Evolutionary conservation across 1,140 invertebrate genomes (phyloP).

Genomic region (Halesus radiatus): DNA sequence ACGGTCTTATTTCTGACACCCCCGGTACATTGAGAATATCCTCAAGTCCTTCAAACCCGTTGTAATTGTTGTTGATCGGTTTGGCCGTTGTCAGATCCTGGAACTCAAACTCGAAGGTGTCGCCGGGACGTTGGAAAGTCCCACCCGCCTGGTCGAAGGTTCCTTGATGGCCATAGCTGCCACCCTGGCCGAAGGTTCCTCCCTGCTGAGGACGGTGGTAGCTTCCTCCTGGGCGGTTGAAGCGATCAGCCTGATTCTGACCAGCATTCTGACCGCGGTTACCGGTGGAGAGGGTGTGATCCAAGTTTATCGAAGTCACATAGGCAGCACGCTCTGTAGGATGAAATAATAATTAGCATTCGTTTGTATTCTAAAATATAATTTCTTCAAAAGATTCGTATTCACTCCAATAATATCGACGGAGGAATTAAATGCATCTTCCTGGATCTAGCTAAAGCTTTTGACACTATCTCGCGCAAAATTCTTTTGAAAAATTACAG

Average conservation of each 20-base stretch:
- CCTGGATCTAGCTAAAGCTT: too few relatives aligned
- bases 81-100: not conserved
- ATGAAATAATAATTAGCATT: not conserved
- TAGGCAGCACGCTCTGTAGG: conserved; percentile 34
- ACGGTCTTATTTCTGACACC: not conserved
- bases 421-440: too few relatives aligned
- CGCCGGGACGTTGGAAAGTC: not conserved
- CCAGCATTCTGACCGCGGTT: not conserved
- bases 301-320: conserved; percentile 37
- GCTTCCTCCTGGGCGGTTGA: not conserved
- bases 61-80: not conserved
- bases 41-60: not conserved
- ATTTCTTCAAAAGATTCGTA: too few relatives aligned
- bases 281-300: conserved; percentile 30
- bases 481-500: too few relatives aligned
- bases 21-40: too few relatives aligned
- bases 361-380: not conserved
- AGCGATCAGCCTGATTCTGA: not conserved
- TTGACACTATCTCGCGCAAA: too few relatives aligned
- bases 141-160: not conserved
- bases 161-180: not conserved
- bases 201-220: too few relatives aligned
- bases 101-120: not conserved
- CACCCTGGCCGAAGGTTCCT: too few relatives aligned
- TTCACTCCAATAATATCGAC: too few relatives aligned